A percentile compares a stretch with the other conserved stretches of the same genome.
phyloP scores from a whole-genome alignment of 2,888 invertebrate species.

The Chirona hameri region DNA sequence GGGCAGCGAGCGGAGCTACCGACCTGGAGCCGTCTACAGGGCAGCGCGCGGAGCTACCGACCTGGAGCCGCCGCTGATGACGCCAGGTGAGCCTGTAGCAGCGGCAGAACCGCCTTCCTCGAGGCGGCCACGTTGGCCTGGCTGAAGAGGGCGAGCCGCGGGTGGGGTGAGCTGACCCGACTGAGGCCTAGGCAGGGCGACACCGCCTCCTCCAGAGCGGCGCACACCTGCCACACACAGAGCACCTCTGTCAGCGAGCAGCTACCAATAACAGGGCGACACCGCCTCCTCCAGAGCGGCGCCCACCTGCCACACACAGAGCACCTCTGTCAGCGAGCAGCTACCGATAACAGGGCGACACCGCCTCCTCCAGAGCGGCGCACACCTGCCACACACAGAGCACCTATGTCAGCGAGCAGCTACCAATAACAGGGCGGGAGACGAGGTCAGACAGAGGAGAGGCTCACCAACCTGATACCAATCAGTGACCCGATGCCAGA shows the following conservation, averaged over 20 bases:
- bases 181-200: not conserved
- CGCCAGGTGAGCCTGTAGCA: constrained; percentile 33
- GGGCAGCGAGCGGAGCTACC: too few relatives aligned
- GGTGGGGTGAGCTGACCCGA: not conserved
- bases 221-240: constrained; percentile 13
- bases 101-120: constrained; percentile 40
- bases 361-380: not conserved
- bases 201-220: not conserved
- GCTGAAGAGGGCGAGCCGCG: not conserved
- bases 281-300: not conserved
- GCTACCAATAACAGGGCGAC: not conserved
- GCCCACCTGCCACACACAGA: not conserved
- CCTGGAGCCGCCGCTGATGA: not conserved
- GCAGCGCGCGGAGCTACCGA: not conserved
- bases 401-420: not conserved
- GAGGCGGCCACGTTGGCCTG: constrained; percentile 40
- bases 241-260: not conserved
- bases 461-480: too few relatives aligned
- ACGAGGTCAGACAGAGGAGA: not conserved
- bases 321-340: not conserved
- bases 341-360: not conserved
- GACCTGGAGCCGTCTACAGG: too few relatives aligned
- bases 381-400: not conserved
- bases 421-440: too few relatives aligned
- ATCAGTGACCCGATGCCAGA: too few relatives aligned